Evolutionary conservation across 2,113 vertebrate genomes (phyloP).

Genomic region (Sphyrna mokarran): DNA sequence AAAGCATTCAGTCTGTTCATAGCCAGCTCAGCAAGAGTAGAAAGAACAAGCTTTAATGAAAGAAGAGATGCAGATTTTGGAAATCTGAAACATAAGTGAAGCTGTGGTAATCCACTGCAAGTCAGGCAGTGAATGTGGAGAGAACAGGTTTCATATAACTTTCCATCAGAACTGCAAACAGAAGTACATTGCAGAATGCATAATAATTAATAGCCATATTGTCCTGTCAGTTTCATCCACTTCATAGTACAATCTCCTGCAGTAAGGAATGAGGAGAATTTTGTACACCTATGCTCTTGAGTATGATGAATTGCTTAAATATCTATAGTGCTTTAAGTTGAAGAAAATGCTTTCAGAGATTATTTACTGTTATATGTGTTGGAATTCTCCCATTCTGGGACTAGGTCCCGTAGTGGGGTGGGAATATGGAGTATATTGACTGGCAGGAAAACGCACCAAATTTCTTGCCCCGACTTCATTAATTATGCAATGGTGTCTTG

Average conservation of each 20-base stretch:
- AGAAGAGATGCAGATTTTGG: not conserved
- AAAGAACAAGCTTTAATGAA: not conserved
- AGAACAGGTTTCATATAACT: not conserved
- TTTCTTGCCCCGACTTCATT: no score
- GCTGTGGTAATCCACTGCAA: not conserved
- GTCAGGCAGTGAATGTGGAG: not conserved
- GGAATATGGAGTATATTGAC: no score
- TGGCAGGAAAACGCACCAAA: no score
- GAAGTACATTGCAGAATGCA: not conserved
- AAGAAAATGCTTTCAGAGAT: not conserved
- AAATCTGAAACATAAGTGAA: not conserved
- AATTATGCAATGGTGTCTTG: no score
- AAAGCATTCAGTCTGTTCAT: not conserved
- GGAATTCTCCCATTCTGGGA: no score
- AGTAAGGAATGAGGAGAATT: not conserved
- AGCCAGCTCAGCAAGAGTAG: not conserved
- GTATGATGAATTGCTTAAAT: not conserved
- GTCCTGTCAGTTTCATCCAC: not conserved
- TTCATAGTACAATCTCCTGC: not conserved
- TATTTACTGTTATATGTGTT: not conserved
- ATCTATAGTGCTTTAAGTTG: not conserved
- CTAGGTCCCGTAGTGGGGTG: no score
- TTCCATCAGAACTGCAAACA: not conserved
- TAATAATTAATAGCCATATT: not conserved
- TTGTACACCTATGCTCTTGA: not conserved